Percentiles rank a stretch among this genome's conserved stretches.
These are phyloP conservation scores for Leptocoma aspasia DNA, from an alignment of 2,113 vertebrate genomes.

Conservation along the genomic window DNA sequence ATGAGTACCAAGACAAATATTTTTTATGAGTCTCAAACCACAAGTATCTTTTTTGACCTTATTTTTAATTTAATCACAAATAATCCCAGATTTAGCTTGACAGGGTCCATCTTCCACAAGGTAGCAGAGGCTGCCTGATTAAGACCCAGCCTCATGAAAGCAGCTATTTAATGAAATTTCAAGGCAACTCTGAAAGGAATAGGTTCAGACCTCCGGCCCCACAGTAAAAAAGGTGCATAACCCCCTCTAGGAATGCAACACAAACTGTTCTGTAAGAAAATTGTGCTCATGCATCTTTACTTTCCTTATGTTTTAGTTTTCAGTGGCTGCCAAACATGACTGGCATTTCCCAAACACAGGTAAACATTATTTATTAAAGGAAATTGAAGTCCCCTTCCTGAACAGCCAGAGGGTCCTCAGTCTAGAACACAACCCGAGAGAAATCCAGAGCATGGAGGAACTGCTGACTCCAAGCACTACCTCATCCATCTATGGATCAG, in stretches of 20 bases:
- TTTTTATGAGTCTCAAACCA: slow-evolving; percentile 52
- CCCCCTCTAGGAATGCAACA: neutral
- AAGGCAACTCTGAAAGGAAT: neutral
- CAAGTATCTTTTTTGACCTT: slow-evolving; percentile 42
- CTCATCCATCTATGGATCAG: neutral
- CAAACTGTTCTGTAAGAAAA: neutral
- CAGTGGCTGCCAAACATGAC: neutral
- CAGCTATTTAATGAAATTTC: neutral
- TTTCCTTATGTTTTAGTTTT: neutral
- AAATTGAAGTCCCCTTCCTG: neutral
- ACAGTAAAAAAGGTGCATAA: neutral
- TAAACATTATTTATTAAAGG: neutral
- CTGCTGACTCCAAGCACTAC: fast-evolving
- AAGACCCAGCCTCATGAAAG: neutral
- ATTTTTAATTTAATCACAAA: slow-evolving; percentile 51
- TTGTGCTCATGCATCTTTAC: neutral
- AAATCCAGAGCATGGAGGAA: neutral
- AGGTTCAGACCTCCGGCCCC: neutral
- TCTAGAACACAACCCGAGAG: neutral
- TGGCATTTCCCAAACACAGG: neutral
- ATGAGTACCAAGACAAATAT: slow-evolving; percentile 55
- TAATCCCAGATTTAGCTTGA: slow-evolving; percentile 13
- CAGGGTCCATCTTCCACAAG: neutral
- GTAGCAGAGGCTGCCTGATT: neutral
- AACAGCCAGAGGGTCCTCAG: neutral